Base-by-base conservation (phyloP, 2,113 vertebrate genomes). In the Dolichallabes microphthalmus region DNA sequence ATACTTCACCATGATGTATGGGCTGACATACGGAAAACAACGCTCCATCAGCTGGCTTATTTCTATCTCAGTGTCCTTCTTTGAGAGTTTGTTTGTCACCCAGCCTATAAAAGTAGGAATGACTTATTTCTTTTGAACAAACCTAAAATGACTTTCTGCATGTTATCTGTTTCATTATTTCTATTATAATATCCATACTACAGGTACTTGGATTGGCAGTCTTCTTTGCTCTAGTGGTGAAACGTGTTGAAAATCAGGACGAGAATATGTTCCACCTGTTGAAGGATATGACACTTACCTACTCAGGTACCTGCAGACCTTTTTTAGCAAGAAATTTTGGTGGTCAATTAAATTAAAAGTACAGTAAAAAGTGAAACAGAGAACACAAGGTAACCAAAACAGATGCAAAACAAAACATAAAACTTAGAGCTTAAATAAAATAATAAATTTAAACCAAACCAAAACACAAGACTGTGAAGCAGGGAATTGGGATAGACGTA, bases 151-250 rank as follows among this genome's bases (percentile, higher is more conserved):
- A 22, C 39, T 52, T 30, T 35, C 3, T 55, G 11, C 52, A 22
- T 57, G 19, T 55, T 19, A 19, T 58, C 4, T 30, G 14, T 25
- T 50, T 13, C 5, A 45, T 30, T 3, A 45, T 32, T 63, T 64
- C 1, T 52, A 35, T 50, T 50, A 10, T 14, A 55, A 20, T 15
- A 15, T 32, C 14, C 3, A 55, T 32, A 82, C 73, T 39, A 91
- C 80, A 98, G 97, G 98, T 99, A 71, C 92, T 99, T 88, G 98
- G 98, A 76, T 98, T 98, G 91, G 97, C 97, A 85, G 96, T 96
- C 83, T 99, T 99, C 92, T 99, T 99, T 90, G 96, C 97, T 71
- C 94, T 99, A 78, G 96, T 98, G 89, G 91, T 98, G 84, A 98
- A 97, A 92, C 96, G 93, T 80, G 92, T 96, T 8, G 96, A 98